Conservation (phyloP, 2,797 vertebrate genomes). For the Spinus pinus region DNA sequence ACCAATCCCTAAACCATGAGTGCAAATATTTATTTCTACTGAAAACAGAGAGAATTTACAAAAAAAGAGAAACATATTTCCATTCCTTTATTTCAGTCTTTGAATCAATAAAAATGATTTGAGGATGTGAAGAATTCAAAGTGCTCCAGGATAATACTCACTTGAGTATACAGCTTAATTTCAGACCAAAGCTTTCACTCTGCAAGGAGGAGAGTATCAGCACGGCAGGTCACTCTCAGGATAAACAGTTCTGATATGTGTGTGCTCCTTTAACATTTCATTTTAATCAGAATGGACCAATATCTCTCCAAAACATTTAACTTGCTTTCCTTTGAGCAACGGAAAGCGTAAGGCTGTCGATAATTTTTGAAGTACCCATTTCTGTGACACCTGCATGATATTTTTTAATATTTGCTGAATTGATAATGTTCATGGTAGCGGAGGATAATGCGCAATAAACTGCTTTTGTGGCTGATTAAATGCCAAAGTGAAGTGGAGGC, state of each 20-base stretch:
- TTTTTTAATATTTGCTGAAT: conserved; percentile 75
- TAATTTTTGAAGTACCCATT: conserved; percentile 46
- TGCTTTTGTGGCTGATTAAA: conserved; percentile 79
- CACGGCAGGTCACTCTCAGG: neutral
- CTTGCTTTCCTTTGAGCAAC: conserved; percentile 20
- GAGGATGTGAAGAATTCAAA: conserved; percentile 26
- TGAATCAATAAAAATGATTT: conserved; percentile 54
- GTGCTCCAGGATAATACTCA: neutral
- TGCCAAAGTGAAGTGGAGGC: conserved; percentile 69
- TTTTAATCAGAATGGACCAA: neutral
- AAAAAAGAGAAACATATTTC: conserved; percentile 42
- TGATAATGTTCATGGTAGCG: conserved; percentile 72
- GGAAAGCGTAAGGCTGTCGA: neutral
- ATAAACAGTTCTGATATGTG: neutral
- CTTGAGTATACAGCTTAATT: conserved; percentile 31
- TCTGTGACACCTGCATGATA: conserved; percentile 39
- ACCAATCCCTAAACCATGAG: conserved; percentile 34
- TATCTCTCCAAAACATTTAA: conserved; percentile 20
- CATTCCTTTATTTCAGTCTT: conserved; percentile 44
- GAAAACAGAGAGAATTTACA: conserved; percentile 36
- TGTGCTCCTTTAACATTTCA: conserved; percentile 4
- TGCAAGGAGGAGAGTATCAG: conserved; percentile 16
- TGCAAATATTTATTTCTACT: conserved; percentile 37
- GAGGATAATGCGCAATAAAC: conserved; percentile 73
- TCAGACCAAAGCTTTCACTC: neutral